These are phyloP conservation scores for Danaus chrysippus DNA, from an alignment of 2,888 invertebrate genomes.

Conservation along the genomic window DNA sequence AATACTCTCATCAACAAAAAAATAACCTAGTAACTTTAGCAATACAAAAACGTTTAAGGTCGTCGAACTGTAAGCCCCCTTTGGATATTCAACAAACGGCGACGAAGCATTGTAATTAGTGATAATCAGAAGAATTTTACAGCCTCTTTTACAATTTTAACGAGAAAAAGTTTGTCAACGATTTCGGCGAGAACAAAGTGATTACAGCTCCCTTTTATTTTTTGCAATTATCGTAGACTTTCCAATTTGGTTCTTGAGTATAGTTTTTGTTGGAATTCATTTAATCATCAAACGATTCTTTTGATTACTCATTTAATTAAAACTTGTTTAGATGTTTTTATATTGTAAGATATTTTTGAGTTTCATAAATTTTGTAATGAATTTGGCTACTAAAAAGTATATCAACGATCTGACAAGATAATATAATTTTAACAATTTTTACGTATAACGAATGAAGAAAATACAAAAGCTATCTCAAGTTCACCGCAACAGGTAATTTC, in stretches of 20 bases:
- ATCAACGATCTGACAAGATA: no score
- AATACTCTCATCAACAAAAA: slow-evolving; percentile 31
- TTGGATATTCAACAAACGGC: slow-evolving; percentile 52
- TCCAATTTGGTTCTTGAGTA: slow-evolving; percentile 7
- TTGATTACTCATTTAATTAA: not conserved
- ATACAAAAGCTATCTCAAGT: slow-evolving; percentile 7
- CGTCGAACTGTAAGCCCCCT: slow-evolving; percentile 56
- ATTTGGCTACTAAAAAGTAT: no score
- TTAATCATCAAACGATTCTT: not conserved
- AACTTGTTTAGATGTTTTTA: no score
- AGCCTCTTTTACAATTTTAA: slow-evolving; percentile 51
- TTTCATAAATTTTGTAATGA: not conserved
- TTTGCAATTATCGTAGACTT: slow-evolving; percentile 6
- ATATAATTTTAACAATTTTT: no score
- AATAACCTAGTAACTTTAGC: slow-evolving; percentile 41
- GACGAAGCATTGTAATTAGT: slow-evolving; percentile 58
- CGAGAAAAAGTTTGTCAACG: slow-evolving; percentile 44
- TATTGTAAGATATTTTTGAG: not conserved
- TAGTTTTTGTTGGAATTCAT: not conserved
- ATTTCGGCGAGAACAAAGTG: slow-evolving; percentile 25
- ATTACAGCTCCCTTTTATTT: slow-evolving; percentile 24
- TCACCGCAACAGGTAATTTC: slow-evolving; percentile 23
- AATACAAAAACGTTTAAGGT: slow-evolving; percentile 54
- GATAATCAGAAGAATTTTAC: slow-evolving; percentile 60
- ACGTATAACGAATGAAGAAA: not conserved